phyloP scores from a whole-genome alignment of 2,888 invertebrate species.

The Rhagium mordax region DNA sequence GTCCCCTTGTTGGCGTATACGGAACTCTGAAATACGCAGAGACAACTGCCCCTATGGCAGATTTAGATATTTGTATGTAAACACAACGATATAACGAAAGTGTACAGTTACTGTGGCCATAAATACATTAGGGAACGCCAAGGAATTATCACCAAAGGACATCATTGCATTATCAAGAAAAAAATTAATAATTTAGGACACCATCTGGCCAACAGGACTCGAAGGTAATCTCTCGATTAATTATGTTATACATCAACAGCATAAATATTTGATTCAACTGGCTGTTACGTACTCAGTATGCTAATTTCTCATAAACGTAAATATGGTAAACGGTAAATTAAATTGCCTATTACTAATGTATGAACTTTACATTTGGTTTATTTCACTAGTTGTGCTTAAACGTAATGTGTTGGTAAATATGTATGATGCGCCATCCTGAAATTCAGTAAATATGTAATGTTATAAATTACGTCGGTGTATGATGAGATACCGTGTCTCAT shows the following conservation, averaged over 20 bases:
- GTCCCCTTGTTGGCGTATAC: too few species aligned
- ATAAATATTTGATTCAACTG: constrained; percentile 4
- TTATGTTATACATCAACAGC: neutral
- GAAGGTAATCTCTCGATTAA: constrained; percentile 1
- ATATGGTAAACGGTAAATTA: constrained; percentile 5
- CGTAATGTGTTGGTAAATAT: constrained; percentile 8
- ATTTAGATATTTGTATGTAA: too few species aligned
- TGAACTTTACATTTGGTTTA: constrained; percentile 3
- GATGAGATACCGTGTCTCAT: too few species aligned
- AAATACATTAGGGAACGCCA: too few species aligned
- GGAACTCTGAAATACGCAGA: too few species aligned
- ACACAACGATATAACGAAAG: too few species aligned
- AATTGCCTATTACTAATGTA: constrained; percentile 23
- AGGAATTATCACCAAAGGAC: too few species aligned
- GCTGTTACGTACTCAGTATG: constrained; percentile 14
- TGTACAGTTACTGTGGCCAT: too few species aligned
- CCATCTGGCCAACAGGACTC: neutral
- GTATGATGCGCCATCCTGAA: neutral
- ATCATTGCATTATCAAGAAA: constrained; percentile 3
- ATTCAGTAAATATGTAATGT: neutral
- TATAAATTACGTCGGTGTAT: too few species aligned
- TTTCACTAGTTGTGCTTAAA: neutral
- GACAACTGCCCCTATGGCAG: too few species aligned
- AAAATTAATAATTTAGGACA: constrained; percentile 2
- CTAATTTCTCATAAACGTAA: constrained; percentile 13